These are phyloP conservation scores for Saiga tatarica DNA, from an alignment of 2,113 vertebrate genomes.

Conservation along the genomic window DNA sequence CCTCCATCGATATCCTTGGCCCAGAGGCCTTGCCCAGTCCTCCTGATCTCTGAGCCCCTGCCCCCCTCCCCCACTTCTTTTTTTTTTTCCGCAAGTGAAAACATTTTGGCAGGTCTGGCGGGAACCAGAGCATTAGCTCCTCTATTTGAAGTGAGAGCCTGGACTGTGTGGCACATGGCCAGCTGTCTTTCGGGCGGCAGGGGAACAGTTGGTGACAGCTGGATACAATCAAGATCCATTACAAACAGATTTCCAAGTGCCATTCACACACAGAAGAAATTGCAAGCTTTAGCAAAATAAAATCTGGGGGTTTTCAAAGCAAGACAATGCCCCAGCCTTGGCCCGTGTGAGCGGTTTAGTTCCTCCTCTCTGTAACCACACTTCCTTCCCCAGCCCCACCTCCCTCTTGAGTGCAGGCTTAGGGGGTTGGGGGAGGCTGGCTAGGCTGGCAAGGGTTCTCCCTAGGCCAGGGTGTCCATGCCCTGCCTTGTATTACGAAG, in stretches of 20 bases:
- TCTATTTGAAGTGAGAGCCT: neutral
- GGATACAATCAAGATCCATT: conserved; percentile 58
- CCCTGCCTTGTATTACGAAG: neutral
- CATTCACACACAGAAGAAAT: conserved; percentile 20
- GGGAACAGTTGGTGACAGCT: conserved; percentile 57
- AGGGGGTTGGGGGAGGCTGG: neutral
- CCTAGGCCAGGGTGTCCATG: too few relatives aligned
- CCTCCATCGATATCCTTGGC: neutral
- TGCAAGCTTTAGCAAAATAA: conserved; percentile 44
- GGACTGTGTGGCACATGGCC: neutral
- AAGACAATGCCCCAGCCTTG: neutral
- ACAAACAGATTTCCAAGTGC: conserved; percentile 39
- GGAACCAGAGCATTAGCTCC: neutral
- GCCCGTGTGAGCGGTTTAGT: accelerated
- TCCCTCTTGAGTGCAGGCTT: neutral
- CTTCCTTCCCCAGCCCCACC: accelerated
- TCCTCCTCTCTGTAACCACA: neutral
- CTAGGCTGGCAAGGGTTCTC: neutral
- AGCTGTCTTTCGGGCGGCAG: conserved; percentile 24
- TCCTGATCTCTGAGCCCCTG: neutral
- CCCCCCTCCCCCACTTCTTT: neutral
- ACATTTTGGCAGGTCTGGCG: neutral
- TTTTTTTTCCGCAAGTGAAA: neutral
- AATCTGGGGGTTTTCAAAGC: conserved; percentile 47
- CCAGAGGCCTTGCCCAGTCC: accelerated